Base-by-base conservation (phyloP, 64 coral and sea anemone species). In the Pocillopora damicornis region DNA sequence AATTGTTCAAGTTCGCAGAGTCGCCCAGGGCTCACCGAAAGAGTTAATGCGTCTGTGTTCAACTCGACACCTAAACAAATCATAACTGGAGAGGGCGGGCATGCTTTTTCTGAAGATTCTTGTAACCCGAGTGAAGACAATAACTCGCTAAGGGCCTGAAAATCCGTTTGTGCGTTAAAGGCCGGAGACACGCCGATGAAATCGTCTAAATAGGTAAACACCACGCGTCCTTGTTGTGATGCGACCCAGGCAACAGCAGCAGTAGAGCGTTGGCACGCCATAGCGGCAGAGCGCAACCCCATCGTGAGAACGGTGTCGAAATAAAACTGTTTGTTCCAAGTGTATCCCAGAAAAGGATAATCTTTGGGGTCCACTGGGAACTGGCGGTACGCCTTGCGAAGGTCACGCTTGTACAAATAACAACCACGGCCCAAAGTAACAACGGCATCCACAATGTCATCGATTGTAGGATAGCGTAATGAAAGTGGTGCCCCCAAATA, bases 301-400 rank as follows among this genome's bases (percentile, higher is more conserved):
- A 87, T 91, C 3, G 90, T 78, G 22, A 87, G 82, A 11, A 87
- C 90, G 9, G 72, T 63, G 61, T 91, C 89, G 78, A 85, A 91
- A 79, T 91, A 91, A 34, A 65, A 78, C 38, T 77, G 63, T 30
- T 81, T 86, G 37, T 75, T 17, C 84, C 91, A 92, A 42, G 68
- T 60, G 59, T 88, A 92, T 58, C 69, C 91, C 15, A 92, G 69
- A 59, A 92, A 80, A 78, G 37, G 80, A 86, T 78, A 91, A 69
- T 91, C 82, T 66, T 87, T 62, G 67, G 84, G 83, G 17, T 81
- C 36, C 15, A 92, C 75, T 4, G 59, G 56, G 80, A 92, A 81
- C 65, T 92, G 85, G 20, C 74, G 82, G 59, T 78, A 87, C 26
- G 75, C 74, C 56, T 88, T 86, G 20, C 78, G 66, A 16, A 92